phyloP scores from a whole-genome alignment of 2,888 invertebrate genomes.

The Campaea margaritaria region DNA sequence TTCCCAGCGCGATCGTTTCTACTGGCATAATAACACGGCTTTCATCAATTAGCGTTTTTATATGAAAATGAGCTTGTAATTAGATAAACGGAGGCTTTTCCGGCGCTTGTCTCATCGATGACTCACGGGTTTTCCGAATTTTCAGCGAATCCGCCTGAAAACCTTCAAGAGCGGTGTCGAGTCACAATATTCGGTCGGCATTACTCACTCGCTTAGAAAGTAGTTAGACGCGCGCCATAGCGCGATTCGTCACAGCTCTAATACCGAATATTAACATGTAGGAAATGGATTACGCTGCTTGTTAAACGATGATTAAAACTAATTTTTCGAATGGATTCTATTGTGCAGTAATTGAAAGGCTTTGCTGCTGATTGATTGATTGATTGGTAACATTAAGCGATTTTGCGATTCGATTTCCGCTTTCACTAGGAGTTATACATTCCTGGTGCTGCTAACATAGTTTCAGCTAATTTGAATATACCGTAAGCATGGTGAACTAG shows the following conservation, averaged over 20 bases:
- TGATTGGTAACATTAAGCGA: slow-evolving; percentile 20
- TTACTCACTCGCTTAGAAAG: slow-evolving; percentile 75
- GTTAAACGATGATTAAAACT: slow-evolving; percentile 35
- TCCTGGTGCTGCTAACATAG: slow-evolving; percentile 53
- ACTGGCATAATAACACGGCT: slow-evolving; percentile 67
- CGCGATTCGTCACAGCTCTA: slow-evolving; percentile 58
- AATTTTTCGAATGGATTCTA: slow-evolving; percentile 31
- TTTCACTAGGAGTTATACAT: slow-evolving; percentile 30
- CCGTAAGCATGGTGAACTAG: slow-evolving; percentile 66
- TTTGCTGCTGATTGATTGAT: slow-evolving; percentile 34
- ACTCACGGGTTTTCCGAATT: slow-evolving; percentile 82
- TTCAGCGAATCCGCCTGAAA: slow-evolving; percentile 62
- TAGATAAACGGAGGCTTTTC: slow-evolving; percentile 72
- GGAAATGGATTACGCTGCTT: slow-evolving; percentile 34
- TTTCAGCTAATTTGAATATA: slow-evolving; percentile 80
- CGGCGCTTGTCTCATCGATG: slow-evolving; percentile 67
- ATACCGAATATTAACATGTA: slow-evolving; percentile 54
- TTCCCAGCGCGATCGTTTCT: slow-evolving; percentile 59
- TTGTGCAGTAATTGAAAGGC: slow-evolving; percentile 35
- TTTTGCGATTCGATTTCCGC: slow-evolving; percentile 30
- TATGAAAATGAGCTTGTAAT: slow-evolving; percentile 61
- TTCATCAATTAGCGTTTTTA: slow-evolving; percentile 64
- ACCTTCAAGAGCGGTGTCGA: slow-evolving; percentile 70
- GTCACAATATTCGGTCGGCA: slow-evolving; percentile 50
- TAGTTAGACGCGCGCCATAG: slow-evolving; percentile 58